These are phyloP conservation scores for Acrocyrtus sp. DNA, from an alignment of 2,888 invertebrate genomes.

Conservation along the genomic window DNA sequence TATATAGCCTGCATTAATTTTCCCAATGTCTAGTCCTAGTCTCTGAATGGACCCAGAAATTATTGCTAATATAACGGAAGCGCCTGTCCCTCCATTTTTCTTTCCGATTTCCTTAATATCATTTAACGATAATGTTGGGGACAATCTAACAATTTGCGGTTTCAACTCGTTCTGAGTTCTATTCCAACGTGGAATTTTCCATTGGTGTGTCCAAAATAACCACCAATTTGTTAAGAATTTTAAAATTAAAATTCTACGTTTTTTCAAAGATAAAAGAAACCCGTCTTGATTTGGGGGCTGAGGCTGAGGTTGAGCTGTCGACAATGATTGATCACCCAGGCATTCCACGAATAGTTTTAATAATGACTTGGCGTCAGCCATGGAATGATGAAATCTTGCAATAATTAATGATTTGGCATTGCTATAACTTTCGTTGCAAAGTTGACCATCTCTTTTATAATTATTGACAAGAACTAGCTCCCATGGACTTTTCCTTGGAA, in stretches of 20 bases:
- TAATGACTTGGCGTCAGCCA: conserved; percentile 10
- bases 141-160: background rate
- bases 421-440: no score
- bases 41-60: background rate
- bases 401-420: background rate
- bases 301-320: background rate
- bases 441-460: background rate
- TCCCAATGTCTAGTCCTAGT: no score
- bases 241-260: background rate
- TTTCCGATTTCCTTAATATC: background rate
- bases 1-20: background rate
- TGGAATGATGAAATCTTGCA: conserved; percentile 7
- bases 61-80: background rate
- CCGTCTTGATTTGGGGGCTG: background rate
- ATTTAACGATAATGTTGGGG: background rate
- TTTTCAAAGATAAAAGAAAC: background rate
- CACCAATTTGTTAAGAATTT: no score
- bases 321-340: background rate
- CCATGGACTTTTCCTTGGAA: background rate
- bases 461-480: background rate
- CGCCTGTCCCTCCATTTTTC: background rate
- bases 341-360: conserved; percentile 1
- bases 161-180: background rate
- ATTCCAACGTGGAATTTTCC: background rate
- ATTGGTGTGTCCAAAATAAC: background rate